Evolutionary conservation across 2,113 vertebrate genomes (phyloP).

Genomic region (Benitochromis conjunctus): DNA sequence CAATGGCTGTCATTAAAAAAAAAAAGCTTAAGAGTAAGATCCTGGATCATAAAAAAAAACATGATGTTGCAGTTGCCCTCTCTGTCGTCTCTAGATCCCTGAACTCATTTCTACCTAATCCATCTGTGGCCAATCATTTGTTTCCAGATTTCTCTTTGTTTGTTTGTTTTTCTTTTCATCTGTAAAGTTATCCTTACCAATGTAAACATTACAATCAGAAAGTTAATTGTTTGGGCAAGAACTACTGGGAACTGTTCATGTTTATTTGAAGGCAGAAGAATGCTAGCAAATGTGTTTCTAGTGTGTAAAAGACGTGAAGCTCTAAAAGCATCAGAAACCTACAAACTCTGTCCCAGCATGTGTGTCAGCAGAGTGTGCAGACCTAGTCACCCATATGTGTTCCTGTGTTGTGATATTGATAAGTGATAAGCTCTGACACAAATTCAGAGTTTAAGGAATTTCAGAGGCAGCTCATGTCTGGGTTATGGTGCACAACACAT

Average conservation of each 20-base stretch:
- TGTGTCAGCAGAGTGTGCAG: neutral
- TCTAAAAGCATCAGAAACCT: neutral
- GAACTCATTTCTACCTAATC: slow-evolving; percentile 18
- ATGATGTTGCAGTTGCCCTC: neutral
- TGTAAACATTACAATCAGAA: neutral
- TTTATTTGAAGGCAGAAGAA: neutral
- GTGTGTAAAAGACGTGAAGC: neutral
- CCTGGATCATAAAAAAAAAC: neutral
- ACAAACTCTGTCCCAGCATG: neutral
- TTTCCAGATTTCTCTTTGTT: neutral
- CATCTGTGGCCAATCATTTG: neutral
- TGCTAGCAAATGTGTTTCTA: neutral
- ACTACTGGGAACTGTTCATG: neutral
- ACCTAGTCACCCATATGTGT: neutral
- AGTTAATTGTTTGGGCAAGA: neutral
- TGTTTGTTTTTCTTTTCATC: neutral
- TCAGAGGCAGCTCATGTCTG: neutral
- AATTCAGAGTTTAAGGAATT: neutral
- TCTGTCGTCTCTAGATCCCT: neutral
- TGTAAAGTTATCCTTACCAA: neutral
- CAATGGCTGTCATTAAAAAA: neutral
- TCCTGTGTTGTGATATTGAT: neutral
- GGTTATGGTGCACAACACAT: neutral
- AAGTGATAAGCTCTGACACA: neutral
- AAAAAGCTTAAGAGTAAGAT: neutral